These are phyloP conservation scores for Baccha elongata DNA, from an alignment of 2,888 invertebrate species.

Conservation along the genomic window DNA sequence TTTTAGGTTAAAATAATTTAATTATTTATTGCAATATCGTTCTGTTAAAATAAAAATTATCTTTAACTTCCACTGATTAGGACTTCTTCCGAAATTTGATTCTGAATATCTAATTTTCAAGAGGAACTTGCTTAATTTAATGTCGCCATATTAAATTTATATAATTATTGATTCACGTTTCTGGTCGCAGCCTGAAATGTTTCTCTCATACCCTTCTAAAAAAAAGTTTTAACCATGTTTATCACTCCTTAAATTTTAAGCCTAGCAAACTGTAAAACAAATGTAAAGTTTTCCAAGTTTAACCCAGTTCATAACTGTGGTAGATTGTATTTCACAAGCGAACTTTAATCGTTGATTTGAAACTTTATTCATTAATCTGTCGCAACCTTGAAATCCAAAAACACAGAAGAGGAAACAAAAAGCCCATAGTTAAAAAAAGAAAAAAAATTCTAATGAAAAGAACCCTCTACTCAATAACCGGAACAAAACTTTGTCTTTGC, in stretches of 20 bases:
- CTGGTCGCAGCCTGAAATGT: too few relatives aligned
- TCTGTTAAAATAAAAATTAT: too few relatives aligned
- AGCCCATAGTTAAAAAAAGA: conserved; percentile 48
- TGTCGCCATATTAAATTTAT: too few relatives aligned
- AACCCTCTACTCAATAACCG: conserved; percentile 40
- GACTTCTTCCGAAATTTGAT: too few relatives aligned
- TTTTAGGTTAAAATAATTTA: too few relatives aligned
- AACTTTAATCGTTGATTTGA: conserved; percentile 69
- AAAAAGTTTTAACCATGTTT: conserved; percentile 22
- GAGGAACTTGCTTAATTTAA: too few relatives aligned
- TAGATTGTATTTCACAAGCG: conserved; percentile 40
- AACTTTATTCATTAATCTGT: conserved; percentile 72
- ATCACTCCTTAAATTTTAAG: conserved; percentile 42
- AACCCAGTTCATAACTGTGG: conserved; percentile 56
- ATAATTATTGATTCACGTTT: too few relatives aligned
- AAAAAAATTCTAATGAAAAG: conserved; percentile 16
- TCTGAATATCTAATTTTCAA: too few relatives aligned
- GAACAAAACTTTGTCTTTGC: conserved; percentile 58
- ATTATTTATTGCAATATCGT: too few relatives aligned
- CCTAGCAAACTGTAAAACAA: conserved; percentile 43
- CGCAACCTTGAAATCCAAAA: conserved; percentile 65
- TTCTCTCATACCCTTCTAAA: too few relatives aligned
- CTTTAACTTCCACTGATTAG: too few relatives aligned
- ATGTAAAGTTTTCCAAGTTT: conserved; percentile 33
- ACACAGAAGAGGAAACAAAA: conserved; percentile 34